These are phyloP conservation scores for Crypturellus tataupa DNA, from an alignment of 2,797 vertebrate genomes.

Conservation along the genomic window DNA sequence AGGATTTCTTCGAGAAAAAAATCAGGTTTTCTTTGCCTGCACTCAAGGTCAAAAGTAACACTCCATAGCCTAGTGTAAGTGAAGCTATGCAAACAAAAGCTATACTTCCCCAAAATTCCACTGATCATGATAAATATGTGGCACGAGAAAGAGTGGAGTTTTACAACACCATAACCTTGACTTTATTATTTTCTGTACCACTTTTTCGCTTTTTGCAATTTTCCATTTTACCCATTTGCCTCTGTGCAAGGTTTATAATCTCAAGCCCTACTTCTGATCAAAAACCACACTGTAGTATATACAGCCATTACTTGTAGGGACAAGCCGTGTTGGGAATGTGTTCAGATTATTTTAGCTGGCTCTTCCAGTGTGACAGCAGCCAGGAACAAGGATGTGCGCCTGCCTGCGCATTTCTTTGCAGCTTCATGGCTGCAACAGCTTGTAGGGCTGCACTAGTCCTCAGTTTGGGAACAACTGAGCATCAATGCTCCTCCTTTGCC, in stretches of 20 bases:
- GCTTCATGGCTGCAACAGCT: not conserved
- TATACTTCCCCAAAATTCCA: not conserved
- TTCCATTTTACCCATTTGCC: not conserved
- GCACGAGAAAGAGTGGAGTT: not conserved
- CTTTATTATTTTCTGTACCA: not conserved
- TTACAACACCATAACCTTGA: not conserved
- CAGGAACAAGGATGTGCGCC: not conserved
- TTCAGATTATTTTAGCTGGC: not conserved
- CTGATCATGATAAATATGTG: rapidly evolving
- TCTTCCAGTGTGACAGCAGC: constrained; percentile 21
- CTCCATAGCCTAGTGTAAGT: not conserved
- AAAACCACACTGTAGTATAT: not conserved
- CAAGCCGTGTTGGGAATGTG: not conserved
- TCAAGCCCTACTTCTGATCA: not conserved
- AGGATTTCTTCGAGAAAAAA: not conserved
- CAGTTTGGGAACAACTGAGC: not conserved
- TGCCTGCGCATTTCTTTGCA: constrained; percentile 3
- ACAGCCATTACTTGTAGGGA: not conserved
- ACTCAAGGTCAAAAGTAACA: constrained; percentile 18
- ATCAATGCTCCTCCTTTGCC: not conserved
- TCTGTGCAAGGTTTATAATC: not conserved
- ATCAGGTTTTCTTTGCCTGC: not conserved
- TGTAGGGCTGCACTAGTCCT: not conserved
- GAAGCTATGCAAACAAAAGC: not conserved
- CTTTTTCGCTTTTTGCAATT: not conserved